Evolutionary conservation across 2,888 invertebrate genomes (phyloP).

Genomic region (Scaptomyza tumidula): DNA sequence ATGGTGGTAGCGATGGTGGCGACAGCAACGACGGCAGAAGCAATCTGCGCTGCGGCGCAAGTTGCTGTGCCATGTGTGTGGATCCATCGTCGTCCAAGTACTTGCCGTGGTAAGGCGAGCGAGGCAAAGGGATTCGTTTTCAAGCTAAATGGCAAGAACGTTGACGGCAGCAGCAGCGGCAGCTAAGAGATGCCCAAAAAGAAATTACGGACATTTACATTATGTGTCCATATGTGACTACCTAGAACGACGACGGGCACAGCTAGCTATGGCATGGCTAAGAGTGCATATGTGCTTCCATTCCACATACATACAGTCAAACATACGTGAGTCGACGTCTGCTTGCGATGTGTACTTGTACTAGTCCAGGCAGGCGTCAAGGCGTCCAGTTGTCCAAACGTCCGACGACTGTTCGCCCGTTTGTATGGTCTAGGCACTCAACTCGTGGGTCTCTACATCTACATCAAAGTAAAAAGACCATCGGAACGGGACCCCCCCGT

Average conservation of each 20-base stretch:
- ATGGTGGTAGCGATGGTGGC: slow-evolving; percentile 71
- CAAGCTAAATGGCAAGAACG: slow-evolving; percentile 81
- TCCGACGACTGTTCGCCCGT: slow-evolving; percentile 40
- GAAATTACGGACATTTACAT: slow-evolving; percentile 82
- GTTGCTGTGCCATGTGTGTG: slow-evolving; percentile 66
- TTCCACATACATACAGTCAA: slow-evolving; percentile 42
- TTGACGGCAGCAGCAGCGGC: slow-evolving; percentile 73
- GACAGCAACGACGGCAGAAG: slow-evolving; percentile 66
- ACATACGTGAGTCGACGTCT: slow-evolving; percentile 72
- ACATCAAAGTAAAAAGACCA: slow-evolving; percentile 77
- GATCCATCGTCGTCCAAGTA: slow-evolving; percentile 58
- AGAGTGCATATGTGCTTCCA: slow-evolving; percentile 48
- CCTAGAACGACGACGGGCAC: slow-evolving; percentile 43
- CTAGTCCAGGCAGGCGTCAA: slow-evolving; percentile 56
- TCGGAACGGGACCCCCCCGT: slow-evolving; percentile 60
- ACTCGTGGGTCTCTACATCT: slow-evolving; percentile 58
- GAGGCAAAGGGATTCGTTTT: slow-evolving; percentile 66
- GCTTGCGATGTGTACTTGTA: slow-evolving; percentile 74
- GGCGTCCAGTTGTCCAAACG: slow-evolving; percentile 45
- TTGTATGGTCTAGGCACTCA: slow-evolving; percentile 59
- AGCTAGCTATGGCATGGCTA: slow-evolving; percentile 42
- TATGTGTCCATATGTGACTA: slow-evolving; percentile 76
- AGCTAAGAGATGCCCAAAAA: slow-evolving; percentile 82
- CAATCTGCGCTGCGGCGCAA: slow-evolving; percentile 75
- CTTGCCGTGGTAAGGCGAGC: slow-evolving; percentile 37